Conservation (phyloP, 2,797 vertebrate genomes). For the Molothrus ater region DNA sequence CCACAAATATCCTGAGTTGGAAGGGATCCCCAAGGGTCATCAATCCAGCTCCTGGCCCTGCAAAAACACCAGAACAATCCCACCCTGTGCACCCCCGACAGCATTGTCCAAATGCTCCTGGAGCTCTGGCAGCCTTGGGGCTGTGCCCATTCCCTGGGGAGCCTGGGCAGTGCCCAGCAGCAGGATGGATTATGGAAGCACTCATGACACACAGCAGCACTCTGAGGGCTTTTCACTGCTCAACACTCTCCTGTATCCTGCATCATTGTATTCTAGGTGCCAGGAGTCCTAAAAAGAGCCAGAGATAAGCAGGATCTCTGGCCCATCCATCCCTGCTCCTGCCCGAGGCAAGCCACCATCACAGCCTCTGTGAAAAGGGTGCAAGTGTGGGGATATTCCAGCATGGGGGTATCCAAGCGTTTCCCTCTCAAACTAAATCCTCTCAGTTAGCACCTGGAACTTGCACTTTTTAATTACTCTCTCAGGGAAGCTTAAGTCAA, state of each 20-base stretch:
- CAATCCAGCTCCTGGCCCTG: neutral
- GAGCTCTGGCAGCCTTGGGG: neutral
- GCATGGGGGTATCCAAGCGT: neutral
- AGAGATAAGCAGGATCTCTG: neutral
- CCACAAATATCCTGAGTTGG: neutral
- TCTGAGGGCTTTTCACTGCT: neutral
- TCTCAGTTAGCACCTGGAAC: neutral
- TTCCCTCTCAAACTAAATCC: neutral
- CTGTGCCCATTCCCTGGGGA: neutral
- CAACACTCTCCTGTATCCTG: neutral
- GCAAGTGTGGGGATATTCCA: neutral
- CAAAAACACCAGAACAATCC: neutral
- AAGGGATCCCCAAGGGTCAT: neutral
- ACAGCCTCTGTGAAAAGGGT: neutral
- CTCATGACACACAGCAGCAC: rapidly evolving
- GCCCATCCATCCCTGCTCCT: neutral
- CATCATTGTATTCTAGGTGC: neutral
- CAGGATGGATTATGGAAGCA: neutral
- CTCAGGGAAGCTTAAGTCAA: slow-evolving; percentile 45
- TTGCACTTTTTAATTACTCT: slow-evolving; percentile 52
- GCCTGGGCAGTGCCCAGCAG: neutral
- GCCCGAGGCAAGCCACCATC: neutral
- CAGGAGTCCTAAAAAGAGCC: neutral
- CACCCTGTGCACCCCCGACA: neutral
- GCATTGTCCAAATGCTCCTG: rapidly evolving